phyloP scores from a whole-genome alignment of 2,113 vertebrate genomes.

The Seriola quinqueradiata region DNA sequence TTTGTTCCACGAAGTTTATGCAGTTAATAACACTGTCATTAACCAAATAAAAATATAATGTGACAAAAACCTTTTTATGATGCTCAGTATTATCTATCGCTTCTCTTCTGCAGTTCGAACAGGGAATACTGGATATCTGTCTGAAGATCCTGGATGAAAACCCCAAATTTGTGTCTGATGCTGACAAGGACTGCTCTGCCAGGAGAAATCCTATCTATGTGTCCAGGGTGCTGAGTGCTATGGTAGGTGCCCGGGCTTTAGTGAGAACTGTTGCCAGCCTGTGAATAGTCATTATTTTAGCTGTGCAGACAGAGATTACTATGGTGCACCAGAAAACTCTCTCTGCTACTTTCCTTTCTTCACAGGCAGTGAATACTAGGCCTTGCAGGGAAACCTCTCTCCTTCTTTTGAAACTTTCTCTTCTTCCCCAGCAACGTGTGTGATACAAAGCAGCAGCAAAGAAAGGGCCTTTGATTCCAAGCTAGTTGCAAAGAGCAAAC shows the following conservation, averaged over 20 bases:
- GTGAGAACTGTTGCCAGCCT: neutral
- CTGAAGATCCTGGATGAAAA: conserved; percentile 88
- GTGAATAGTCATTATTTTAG: neutral
- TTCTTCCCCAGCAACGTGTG: conserved; percentile 10
- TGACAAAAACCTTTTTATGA: neutral
- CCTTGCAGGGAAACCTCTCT: neutral
- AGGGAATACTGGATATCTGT: conserved; percentile 87
- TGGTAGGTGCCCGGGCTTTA: conserved; percentile 83
- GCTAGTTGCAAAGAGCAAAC: neutral
- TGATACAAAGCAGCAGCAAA: neutral
- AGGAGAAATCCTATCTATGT: conserved; percentile 87
- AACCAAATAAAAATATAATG: neutral
- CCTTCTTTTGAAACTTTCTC: neutral
- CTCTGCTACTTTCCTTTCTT: neutral
- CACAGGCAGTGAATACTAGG: too few relatives aligned
- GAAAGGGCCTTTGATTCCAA: neutral
- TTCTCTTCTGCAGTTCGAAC: conserved; percentile 85
- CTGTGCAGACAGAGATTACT: neutral
- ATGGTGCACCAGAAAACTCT: conserved; percentile 7
- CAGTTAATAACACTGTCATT: too few relatives aligned
- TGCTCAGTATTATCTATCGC: neutral
- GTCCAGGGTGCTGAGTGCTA: conserved; percentile 90
- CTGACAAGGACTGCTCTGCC: conserved; percentile 83
- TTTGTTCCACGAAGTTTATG: neutral
- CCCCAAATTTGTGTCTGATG: conserved; percentile 86